phyloP scores from a whole-genome alignment of 2,113 vertebrate species.

The Microcebus murinus region DNA sequence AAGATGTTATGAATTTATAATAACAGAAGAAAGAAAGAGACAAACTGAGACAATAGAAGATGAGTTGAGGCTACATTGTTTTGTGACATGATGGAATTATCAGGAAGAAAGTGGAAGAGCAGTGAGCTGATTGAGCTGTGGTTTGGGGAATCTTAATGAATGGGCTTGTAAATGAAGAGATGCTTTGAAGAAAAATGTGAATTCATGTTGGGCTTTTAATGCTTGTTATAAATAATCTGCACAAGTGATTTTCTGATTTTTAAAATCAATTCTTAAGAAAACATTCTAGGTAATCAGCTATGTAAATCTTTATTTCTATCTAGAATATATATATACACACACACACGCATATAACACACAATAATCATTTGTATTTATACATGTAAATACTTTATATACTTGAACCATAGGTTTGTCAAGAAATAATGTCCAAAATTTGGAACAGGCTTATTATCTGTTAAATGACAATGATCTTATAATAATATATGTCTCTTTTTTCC shows the following conservation, averaged over 20 bases:
- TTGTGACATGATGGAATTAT: background rate
- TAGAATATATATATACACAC: background rate
- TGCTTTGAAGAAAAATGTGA: background rate
- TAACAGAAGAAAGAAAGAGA: background rate
- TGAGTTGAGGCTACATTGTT: background rate
- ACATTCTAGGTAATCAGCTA: background rate
- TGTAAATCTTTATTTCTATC: background rate
- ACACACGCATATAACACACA: background rate
- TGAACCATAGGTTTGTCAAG: background rate
- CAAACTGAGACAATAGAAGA: background rate
- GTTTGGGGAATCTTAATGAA: background rate
- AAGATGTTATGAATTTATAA: conserved; percentile 46
- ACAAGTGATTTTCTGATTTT: background rate
- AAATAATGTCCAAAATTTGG: background rate
- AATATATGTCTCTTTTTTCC: background rate
- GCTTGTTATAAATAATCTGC: background rate
- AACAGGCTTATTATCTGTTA: background rate
- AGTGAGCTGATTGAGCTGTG: background rate
- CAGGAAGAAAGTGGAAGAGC: background rate
- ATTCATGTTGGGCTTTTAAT: background rate
- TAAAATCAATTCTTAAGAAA: conserved; percentile 21
- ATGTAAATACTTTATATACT: background rate
- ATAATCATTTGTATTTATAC: background rate
- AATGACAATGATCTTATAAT: background rate
- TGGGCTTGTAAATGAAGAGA: background rate